Evolutionary conservation across 1,140 invertebrate species (phyloP).

Genomic region (Drosophila carrolli): DNA sequence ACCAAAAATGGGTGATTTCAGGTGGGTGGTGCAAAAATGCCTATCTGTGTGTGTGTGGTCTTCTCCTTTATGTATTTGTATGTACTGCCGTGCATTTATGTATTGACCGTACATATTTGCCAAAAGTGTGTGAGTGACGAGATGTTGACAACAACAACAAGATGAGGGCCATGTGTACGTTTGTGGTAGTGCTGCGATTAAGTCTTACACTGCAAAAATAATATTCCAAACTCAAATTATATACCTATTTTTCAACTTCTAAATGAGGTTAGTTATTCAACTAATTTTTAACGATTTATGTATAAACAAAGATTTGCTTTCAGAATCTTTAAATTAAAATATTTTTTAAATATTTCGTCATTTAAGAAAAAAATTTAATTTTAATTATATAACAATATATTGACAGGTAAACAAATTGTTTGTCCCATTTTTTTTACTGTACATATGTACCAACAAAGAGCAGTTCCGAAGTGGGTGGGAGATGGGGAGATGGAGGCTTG

Average conservation of each 20-base stretch:
- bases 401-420: neutral
- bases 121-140: slow-evolving; percentile 30
- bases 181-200: slow-evolving; percentile 46
- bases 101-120: slow-evolving; percentile 6
- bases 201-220: slow-evolving; percentile 21
- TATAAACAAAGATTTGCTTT: too few relatives aligned
- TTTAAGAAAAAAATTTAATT: too few relatives aligned
- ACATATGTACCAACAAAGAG: neutral
- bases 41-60: slow-evolving; percentile 13
- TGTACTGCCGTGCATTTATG: slow-evolving; percentile 32
- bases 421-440: neutral
- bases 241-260: too few relatives aligned
- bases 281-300: too few relatives aligned
- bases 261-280: too few relatives aligned
- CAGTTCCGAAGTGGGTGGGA: slow-evolving; percentile 6
- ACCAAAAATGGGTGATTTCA: neutral
- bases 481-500: neutral
- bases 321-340: too few relatives aligned
- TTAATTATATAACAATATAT: too few relatives aligned
- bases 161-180: slow-evolving; percentile 26
- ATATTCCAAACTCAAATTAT: too few relatives aligned
- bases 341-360: too few relatives aligned
- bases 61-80: slow-evolving; percentile 15
- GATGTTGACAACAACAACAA: slow-evolving; percentile 50
- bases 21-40: slow-evolving; percentile 29